Evolutionary conservation across 2,888 invertebrate genomes (phyloP).

Genomic region (Candidula unifasciata): DNA sequence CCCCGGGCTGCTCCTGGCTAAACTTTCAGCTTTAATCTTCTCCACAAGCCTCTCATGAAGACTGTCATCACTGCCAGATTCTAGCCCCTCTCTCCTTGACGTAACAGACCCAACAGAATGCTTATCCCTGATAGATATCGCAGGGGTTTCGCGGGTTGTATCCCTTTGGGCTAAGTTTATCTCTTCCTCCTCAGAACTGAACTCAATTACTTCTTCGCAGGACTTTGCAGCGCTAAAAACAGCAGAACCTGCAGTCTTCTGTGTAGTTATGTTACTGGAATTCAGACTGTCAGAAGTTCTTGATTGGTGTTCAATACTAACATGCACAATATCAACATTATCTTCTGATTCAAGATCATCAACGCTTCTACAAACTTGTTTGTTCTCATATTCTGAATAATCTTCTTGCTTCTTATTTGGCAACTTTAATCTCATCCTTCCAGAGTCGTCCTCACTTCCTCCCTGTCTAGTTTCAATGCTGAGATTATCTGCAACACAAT

Average conservation of each 20-base stretch:
- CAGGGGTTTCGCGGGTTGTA: background rate
- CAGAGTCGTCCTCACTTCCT: background rate
- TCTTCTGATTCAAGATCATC: background rate
- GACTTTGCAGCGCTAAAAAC: background rate
- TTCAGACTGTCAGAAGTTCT: background rate
- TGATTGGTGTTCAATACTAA: background rate
- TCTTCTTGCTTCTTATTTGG: background rate
- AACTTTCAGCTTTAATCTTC: constrained; percentile 65
- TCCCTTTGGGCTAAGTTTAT: background rate
- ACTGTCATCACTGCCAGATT: constrained; percentile 28
- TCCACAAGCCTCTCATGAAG: constrained; percentile 42
- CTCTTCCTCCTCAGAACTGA: constrained; percentile 27
- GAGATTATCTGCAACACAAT: background rate
- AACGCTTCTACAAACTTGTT: background rate
- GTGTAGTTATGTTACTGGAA: background rate
- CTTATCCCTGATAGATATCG: background rate
- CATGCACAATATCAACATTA: background rate
- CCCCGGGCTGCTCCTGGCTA: constrained; percentile 73
- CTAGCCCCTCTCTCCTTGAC: background rate
- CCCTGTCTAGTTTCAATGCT: background rate
- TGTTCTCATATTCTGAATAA: too few relatives aligned
- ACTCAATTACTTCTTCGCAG: background rate
- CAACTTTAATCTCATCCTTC: background rate
- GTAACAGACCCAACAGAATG: background rate
- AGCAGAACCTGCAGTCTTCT: background rate